A percentile compares a stretch with the other conserved stretches of the same genome.
Conservation (phyloP, 2,797 vertebrate genomes). For the Falco columbarius region DNA sequence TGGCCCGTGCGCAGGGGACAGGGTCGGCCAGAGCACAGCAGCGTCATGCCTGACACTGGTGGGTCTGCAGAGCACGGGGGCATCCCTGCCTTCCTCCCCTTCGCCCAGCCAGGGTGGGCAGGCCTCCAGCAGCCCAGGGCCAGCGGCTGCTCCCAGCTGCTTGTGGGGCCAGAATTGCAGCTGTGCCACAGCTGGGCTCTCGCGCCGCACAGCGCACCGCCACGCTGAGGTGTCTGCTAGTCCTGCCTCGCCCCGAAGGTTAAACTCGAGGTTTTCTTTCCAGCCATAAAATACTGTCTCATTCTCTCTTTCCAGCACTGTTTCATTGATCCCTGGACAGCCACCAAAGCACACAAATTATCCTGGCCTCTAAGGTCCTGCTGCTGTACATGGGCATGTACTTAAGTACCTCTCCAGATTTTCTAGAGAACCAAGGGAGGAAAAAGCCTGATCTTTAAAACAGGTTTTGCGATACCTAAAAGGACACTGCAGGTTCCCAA, state of each 20-base stretch:
- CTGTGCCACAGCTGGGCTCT: not conserved
- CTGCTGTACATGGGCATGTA: not conserved
- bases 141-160: not conserved
- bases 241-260: not conserved
- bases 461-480: not conserved
- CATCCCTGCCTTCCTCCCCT: accelerated
- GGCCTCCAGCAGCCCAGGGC: not conserved
- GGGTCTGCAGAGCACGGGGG: accelerated
- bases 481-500: not conserved
- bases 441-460: not conserved
- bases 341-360: constrained; percentile 24
- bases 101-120: not conserved
- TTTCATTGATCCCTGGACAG: not conserved
- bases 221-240: not conserved
- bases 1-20: accelerated
- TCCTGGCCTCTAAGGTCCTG: not conserved
- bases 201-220: not conserved
- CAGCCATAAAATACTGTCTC: not conserved
- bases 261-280: not conserved
- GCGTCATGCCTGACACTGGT: not conserved
- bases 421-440: not conserved
- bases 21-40: not conserved
- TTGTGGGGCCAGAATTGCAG: not conserved
- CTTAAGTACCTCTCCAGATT: not conserved
- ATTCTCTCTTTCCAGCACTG: not conserved